Percentiles rank a stretch among this genome's conserved stretches.
Evolutionary conservation across 2,113 vertebrate genomes (phyloP).

Genomic region (Percopsis transmontana): DNA sequence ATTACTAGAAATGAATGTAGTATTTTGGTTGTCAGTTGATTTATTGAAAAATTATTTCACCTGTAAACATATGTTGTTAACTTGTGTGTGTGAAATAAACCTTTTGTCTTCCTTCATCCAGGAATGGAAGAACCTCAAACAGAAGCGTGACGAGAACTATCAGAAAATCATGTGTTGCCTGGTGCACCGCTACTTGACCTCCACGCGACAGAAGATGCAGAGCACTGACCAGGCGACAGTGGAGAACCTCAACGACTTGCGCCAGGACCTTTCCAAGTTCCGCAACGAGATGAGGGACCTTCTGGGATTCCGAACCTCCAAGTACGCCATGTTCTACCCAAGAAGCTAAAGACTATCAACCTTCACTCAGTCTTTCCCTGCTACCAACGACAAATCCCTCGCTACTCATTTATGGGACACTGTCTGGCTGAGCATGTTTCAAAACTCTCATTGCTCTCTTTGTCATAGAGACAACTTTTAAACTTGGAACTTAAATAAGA

Average conservation of each 20-base stretch:
- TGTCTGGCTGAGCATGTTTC: constrained; percentile 66
- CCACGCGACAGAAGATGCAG: constrained; percentile 97
- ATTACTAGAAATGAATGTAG: no score
- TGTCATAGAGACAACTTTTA: constrained; percentile 45
- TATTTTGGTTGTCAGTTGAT: no score
- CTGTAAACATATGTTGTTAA: no score
- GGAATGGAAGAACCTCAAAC: constrained; percentile 97
- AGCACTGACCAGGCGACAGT: constrained; percentile 96
- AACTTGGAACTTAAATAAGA: constrained; percentile 61
- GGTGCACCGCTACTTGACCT: constrained; percentile 97
- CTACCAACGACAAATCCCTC: constrained; percentile 23
- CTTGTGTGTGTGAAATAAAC: background rate
- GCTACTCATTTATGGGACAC: constrained; percentile 46
- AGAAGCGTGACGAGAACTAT: constrained; percentile 95
- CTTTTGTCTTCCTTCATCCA: constrained; percentile 69
- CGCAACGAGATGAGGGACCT: constrained; percentile 98
- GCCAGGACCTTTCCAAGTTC: constrained; percentile 97
- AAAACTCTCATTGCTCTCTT: constrained; percentile 51
- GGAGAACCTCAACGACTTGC: constrained; percentile 95
- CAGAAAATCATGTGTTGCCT: constrained; percentile 99
- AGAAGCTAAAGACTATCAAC: constrained; percentile 80
- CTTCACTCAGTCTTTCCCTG: background rate
- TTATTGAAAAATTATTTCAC: no score
- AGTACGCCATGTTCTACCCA: constrained; percentile 98
- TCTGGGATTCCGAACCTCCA: constrained; percentile 96